Percentiles rank a stretch among this genome's conserved stretches.
These are phyloP conservation scores for Steinernema khuongi DNA, from an alignment of 1,140 invertebrate species.

Conservation along the genomic window DNA sequence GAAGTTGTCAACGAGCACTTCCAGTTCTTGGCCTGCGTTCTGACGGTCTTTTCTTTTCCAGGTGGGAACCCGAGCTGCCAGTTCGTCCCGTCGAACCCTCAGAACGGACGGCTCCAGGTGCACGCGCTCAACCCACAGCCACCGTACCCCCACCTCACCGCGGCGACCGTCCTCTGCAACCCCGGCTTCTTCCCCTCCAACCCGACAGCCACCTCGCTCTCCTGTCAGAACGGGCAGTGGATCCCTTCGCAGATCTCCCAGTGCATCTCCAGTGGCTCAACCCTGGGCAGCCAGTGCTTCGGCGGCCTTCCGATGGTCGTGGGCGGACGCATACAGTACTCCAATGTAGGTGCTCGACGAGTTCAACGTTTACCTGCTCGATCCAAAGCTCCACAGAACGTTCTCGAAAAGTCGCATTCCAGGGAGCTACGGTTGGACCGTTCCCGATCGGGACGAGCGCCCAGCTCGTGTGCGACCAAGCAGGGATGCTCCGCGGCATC, in stretches of 20 bases:
- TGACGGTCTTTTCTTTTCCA: not conserved
- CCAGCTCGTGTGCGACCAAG: conserved; percentile 9
- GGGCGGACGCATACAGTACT: not conserved
- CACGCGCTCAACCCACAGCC: not conserved
- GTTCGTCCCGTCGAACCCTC: not conserved
- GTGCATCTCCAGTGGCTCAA: not conserved
- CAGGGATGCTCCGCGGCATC: not conserved
- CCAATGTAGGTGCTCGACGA: not conserved
- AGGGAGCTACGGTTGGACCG: not conserved
- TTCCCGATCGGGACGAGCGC: conserved; percentile 11
- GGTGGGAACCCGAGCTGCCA: not conserved
- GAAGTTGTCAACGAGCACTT: not conserved
- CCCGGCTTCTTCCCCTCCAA: not conserved
- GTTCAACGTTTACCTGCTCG: too few relatives aligned
- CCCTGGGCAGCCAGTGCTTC: not conserved
- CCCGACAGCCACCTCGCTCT: not conserved
- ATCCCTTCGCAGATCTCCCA: not conserved
- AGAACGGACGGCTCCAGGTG: not conserved
- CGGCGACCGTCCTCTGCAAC: not conserved
- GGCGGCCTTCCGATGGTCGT: not conserved
- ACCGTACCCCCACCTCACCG: not conserved
- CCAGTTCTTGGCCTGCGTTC: not conserved
- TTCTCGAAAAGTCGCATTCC: not conserved
- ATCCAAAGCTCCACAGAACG: too few relatives aligned
- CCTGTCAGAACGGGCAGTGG: not conserved